Conservation (phyloP, 1,140 invertebrate genomes). For the Aleiodes sp. region DNA sequence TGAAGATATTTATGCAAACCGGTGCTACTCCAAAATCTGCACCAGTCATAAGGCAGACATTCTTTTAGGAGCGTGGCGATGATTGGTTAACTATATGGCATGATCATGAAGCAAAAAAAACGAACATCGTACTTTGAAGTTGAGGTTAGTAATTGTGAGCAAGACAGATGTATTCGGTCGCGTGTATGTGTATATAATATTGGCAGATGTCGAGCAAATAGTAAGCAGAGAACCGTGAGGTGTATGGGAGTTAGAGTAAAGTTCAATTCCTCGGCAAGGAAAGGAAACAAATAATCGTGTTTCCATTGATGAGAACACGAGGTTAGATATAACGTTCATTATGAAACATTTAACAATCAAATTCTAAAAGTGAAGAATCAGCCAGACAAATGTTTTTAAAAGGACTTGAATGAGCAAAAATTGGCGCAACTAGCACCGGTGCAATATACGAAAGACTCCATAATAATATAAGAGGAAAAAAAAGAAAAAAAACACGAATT, state of each 20-base stretch:
- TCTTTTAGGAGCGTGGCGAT: too few species aligned
- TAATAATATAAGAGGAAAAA: constrained; percentile 5
- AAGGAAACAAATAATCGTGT: constrained; percentile 5
- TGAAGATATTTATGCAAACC: too few species aligned
- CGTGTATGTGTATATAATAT: neutral
- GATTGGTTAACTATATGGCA: too few species aligned
- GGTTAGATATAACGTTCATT: constrained; percentile 4
- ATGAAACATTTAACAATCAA: neutral
- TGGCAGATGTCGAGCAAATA: constrained; percentile 6
- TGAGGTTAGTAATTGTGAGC: neutral
- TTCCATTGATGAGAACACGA: neutral
- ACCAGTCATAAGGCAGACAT: too few species aligned
- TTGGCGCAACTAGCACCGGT: neutral
- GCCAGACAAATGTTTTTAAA: neutral
- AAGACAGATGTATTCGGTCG: neutral
- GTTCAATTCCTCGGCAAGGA: neutral
- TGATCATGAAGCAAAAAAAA: too few species aligned
- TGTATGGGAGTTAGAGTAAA: neutral
- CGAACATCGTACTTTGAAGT: neutral
- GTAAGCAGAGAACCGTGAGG: neutral
- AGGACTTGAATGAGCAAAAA: neutral
- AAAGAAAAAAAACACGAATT: neutral
- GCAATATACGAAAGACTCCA: too few species aligned
- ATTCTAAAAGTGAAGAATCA: neutral
- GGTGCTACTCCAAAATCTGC: too few species aligned